Evolutionary conservation across 2,888 invertebrate species (phyloP), one percentile per base, ranked within the genome.

Genomic region (Drosophila setosimentum): DNA sequence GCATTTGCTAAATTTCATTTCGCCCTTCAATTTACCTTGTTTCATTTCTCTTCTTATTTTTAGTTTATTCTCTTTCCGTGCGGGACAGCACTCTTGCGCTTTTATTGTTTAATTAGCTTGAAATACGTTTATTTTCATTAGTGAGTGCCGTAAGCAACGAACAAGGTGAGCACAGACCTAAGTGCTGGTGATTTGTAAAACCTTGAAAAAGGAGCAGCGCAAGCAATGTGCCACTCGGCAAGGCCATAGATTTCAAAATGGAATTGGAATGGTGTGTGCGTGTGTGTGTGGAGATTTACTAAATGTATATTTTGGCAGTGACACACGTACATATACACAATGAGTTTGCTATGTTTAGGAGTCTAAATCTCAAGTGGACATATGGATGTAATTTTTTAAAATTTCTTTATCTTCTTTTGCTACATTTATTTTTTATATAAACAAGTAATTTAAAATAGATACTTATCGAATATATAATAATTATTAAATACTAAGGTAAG

Each of bases 51-150:
- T 42, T 24, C 45, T 53, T 32, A 48, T 57, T 40, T 57, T 29
- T 40, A 40, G 29, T 59, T 77, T 65, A 58, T 81, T 71, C 57
- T 69, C 67, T 71, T 79, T 85, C 68, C 85, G 74, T 83, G 50
- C 55, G 70, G 71, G 62, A 59, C 33, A 59, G 65, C 58, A 59
- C 68, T 66, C 49, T 61, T 62, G 76, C 57, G 68, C 79, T 87
- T 89, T 85, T 89, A 79, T 90, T 86, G 89, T 86, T 89, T 86
- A 86, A 86, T 86, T 86, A 86, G 86, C 90, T 79, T 87, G 86
- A 86, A 90, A 90, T 87, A 90, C 87, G 90, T 87, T 86, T 86
- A 90, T 90, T 90, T 86, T 90, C 87, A 73, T 81, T 90, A 71
- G 74, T 68, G 86, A 86, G 87, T 81, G 90, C 58, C 76, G 90